These are phyloP conservation scores for Phalacrocorax brasilianus DNA, from an alignment of 2,113 vertebrate species.

Conservation along the genomic window DNA sequence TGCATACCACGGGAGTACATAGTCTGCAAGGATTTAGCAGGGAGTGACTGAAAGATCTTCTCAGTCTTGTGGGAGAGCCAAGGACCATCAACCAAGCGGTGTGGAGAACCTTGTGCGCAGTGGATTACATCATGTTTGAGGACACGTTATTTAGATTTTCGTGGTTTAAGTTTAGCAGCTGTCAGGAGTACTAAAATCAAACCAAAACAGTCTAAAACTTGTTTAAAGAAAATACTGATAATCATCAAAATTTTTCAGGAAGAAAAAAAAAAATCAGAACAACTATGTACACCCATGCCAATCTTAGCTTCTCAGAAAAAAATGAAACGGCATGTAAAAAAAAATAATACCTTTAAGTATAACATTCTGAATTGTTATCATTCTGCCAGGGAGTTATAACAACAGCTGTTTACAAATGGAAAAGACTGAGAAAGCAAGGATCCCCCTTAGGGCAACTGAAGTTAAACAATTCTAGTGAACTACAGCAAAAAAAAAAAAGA, in stretches of 20 bases:
- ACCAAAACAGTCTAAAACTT: not conserved
- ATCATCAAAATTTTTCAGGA: not conserved
- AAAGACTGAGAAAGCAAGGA: not conserved
- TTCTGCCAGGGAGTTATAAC: not conserved
- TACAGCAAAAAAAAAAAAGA: not conserved
- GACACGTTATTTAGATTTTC: not conserved
- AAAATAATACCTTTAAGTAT: not conserved
- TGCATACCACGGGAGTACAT: too few species aligned
- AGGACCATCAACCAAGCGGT: not conserved
- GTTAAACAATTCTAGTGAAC: not conserved
- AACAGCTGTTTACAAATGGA: not conserved
- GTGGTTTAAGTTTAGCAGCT: not conserved
- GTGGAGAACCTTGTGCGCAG: not conserved
- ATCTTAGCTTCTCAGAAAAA: not conserved
- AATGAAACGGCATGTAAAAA: not conserved
- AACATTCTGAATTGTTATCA: not conserved
- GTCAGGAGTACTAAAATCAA: not conserved
- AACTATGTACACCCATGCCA: constrained; percentile 27
- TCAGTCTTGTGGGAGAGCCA: not conserved
- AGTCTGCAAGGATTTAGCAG: not conserved
- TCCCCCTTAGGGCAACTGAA: not conserved
- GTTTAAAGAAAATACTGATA: constrained; percentile 56
- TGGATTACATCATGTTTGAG: too few species aligned
- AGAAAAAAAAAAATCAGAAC: not conserved
- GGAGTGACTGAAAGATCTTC: not conserved